phyloP scores from a whole-genome alignment of 2,797 vertebrate genomes.

The Coracias cyanogaster region DNA sequence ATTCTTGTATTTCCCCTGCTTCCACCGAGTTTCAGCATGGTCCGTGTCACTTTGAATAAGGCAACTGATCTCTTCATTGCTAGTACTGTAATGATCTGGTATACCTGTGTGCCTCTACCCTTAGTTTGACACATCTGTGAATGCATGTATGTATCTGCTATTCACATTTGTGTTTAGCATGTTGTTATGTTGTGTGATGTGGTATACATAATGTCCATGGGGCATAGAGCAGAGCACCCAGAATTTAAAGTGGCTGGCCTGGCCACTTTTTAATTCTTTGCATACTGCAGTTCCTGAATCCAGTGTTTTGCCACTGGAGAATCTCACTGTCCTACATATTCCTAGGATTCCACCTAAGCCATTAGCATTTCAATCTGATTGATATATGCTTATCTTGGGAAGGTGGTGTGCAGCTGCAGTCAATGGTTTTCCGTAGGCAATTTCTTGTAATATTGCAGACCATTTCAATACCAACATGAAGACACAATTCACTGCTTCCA shows the following conservation, averaged over 20 bases:
- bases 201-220: neutral
- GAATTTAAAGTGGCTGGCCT: neutral
- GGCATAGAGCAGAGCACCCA: rapidly evolving
- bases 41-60: neutral
- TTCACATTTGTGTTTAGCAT: neutral
- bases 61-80: neutral
- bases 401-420: neutral
- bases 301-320: neutral
- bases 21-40: neutral
- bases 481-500: neutral
- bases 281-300: neutral
- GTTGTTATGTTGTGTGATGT: neutral
- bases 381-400: neutral
- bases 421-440: neutral
- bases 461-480: neutral
- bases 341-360: neutral
- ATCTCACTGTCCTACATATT: neutral
- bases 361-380: neutral
- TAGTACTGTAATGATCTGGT: neutral
- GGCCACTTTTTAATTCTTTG: neutral
- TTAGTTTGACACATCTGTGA: neutral
- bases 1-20: neutral
- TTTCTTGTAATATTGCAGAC: neutral
- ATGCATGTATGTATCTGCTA: neutral
- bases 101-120: neutral